Evolutionary conservation across 1,140 invertebrate species (phyloP).

Genomic region (Magallana ariakensis): DNA sequence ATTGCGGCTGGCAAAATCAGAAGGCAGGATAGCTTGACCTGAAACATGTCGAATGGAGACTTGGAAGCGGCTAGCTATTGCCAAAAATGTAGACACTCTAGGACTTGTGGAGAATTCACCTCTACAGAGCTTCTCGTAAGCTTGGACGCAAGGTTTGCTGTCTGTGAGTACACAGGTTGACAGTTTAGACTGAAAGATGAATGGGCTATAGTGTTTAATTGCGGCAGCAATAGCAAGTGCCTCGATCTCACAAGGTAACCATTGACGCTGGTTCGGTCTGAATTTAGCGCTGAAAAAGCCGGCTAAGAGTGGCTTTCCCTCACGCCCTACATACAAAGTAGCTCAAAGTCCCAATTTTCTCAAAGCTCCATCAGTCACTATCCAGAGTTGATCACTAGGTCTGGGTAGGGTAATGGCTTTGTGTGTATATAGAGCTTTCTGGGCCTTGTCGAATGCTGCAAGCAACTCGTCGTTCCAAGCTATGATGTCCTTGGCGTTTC

Average conservation of each 20-base stretch:
- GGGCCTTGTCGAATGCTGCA: slow-evolving; percentile 11
- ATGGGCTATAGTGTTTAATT: slow-evolving; percentile 65
- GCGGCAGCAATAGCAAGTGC: slow-evolving; percentile 58
- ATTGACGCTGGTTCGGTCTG: slow-evolving; percentile 39
- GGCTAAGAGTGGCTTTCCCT: slow-evolving; percentile 37
- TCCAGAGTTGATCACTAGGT: slow-evolving; percentile 57
- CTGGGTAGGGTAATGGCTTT: slow-evolving; percentile 52
- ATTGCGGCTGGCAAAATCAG: slow-evolving; percentile 41
- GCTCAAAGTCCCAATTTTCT: slow-evolving; percentile 51
- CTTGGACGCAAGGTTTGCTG: slow-evolving; percentile 63
- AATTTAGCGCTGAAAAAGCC: slow-evolving; percentile 64
- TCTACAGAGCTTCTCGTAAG: slow-evolving; percentile 60
- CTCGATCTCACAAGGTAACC: slow-evolving; percentile 64
- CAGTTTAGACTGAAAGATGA: slow-evolving; percentile 58
- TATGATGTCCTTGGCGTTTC: slow-evolving; percentile 51
- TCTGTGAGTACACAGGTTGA: slow-evolving; percentile 60
- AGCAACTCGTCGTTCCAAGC: slow-evolving; percentile 44
- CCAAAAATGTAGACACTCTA: slow-evolving; percentile 52
- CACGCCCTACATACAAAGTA: slow-evolving; percentile 55
- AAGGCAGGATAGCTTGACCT: slow-evolving; percentile 1
- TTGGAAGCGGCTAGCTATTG: slow-evolving; percentile 45
- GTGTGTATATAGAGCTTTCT: slow-evolving; percentile 31
- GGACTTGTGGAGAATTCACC: slow-evolving; percentile 62
- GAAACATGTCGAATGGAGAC: slow-evolving; percentile 49
- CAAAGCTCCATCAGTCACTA: slow-evolving; percentile 59